Conservation (phyloP, 2,113 vertebrate genomes). For the Trichechus manatus region DNA sequence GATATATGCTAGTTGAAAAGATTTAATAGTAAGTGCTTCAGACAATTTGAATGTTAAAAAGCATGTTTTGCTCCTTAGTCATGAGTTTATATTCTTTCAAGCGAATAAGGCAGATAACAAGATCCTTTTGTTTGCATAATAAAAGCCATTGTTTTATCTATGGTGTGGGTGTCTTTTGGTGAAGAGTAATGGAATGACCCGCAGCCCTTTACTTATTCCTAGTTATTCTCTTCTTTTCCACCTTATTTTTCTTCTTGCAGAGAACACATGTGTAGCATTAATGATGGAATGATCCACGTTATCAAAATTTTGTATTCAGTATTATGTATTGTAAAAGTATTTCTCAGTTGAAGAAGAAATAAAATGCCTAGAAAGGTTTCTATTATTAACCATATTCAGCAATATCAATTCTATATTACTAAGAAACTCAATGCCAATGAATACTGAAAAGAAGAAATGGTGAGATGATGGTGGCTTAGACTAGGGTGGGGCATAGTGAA, state of each 20-base stretch:
- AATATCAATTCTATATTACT: neutral
- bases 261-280: neutral
- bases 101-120: conserved; percentile 7
- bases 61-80: conserved; percentile 19
- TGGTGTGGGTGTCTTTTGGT: neutral
- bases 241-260: neutral
- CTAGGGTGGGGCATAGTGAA: neutral
- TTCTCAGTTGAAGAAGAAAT: conserved; percentile 2
- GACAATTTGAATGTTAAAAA: conserved; percentile 36
- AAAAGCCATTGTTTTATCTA: conserved; percentile 12
- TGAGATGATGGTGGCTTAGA: neutral
- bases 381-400: neutral
- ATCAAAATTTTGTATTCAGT: neutral
- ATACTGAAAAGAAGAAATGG: conserved; percentile 5
- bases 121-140: conserved; percentile 12
- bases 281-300: neutral
- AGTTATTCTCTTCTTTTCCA: neutral
- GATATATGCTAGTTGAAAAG: neutral
- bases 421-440: neutral
- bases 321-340: neutral
- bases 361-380: conserved; percentile 1
- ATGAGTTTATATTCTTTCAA: conserved; percentile 35
- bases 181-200: neutral
- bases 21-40: neutral
- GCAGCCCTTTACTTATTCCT: neutral